Base-by-base conservation (phyloP, 2,113 vertebrate genomes). In the Theristicus caerulescens region DNA sequence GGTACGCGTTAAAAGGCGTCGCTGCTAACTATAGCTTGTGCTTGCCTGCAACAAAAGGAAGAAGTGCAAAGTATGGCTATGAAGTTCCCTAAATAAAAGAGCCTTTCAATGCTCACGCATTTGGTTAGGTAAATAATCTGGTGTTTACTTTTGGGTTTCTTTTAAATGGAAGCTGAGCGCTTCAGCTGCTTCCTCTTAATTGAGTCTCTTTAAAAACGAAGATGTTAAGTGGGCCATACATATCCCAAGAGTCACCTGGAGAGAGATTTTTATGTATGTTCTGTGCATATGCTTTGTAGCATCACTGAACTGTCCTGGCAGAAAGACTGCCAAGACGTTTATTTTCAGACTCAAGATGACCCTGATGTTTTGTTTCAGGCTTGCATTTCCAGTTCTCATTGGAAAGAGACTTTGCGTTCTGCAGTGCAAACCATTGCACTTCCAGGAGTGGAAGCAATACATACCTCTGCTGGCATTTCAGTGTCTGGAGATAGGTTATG, bases 61-160 rank as follows among this genome's bases (percentile, higher is more conserved):
- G 34, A n/a, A 54, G 32, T 20, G 8, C 2, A 0, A 79, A 55
- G 57, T 12, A 1, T 34, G 38, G 14, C 29, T 44, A 0, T 55
- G 29, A 25, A 81, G 34, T 52, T 51, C 11, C 16, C 18, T 21
- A 4, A 49, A 26, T 65, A 34, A 46, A 46, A 38, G 59, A 61
- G 27, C 25, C 14, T 38, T 73, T 80, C 8, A 0, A 0, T 15
- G 40, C 31, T 51, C 7, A 1, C 5, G 1, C 40, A 0, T 27
- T 67, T 21, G 66, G 9, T 36, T 65, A 36, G 49, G 78, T 59
- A 36, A 82, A 57, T 25, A 21, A 52, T 65, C 52, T 15, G 40
- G 21, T 57, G 49, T 46, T 92, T 64, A 22, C 38, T 52, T 80
- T 29, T 3, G 32, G 18, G 6, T 62, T 73, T 62, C 8, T 57